Percentiles rank a stretch among this genome's conserved stretches.
Evolutionary conservation across 2,797 vertebrate genomes (phyloP).

Genomic region (Cephalopachus bancanus): DNA sequence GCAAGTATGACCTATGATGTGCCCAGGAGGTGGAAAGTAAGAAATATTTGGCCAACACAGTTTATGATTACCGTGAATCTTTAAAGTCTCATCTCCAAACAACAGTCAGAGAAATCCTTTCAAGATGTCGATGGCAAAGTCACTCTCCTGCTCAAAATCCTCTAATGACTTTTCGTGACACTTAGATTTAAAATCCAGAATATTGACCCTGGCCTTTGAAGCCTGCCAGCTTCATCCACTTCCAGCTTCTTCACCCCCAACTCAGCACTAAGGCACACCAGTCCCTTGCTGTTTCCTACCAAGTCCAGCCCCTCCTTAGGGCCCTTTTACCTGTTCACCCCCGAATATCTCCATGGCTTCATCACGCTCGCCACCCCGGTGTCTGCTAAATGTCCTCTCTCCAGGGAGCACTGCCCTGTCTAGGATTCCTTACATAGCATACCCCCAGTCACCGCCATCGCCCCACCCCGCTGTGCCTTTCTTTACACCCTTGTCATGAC

Average conservation of each 20-base stretch:
- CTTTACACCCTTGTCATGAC: neutral
- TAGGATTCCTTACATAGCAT: neutral
- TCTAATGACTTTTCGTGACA: neutral
- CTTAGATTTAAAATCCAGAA: neutral
- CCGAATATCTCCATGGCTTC: neutral
- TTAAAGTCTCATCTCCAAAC: constrained; percentile 5
- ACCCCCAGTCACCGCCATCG: neutral
- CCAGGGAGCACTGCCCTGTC: neutral
- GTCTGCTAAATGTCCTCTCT: neutral
- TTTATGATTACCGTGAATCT: neutral
- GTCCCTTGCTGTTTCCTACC: neutral
- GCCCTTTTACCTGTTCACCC: neutral
- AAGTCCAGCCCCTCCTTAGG: fast-evolving
- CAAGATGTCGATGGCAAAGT: neutral
- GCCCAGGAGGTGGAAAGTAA: neutral
- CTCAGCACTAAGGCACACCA: neutral
- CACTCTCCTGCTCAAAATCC: neutral
- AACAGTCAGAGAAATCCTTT: neutral
- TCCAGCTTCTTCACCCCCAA: neutral
- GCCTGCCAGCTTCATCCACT: neutral
- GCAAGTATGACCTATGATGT: neutral
- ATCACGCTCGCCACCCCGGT: neutral
- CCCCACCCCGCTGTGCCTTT: neutral
- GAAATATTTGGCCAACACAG: neutral
- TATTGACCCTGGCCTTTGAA: neutral